Evolutionary conservation across 2,113 vertebrate genomes (phyloP).

Genomic region (Megaleporinus macrocephalus): DNA sequence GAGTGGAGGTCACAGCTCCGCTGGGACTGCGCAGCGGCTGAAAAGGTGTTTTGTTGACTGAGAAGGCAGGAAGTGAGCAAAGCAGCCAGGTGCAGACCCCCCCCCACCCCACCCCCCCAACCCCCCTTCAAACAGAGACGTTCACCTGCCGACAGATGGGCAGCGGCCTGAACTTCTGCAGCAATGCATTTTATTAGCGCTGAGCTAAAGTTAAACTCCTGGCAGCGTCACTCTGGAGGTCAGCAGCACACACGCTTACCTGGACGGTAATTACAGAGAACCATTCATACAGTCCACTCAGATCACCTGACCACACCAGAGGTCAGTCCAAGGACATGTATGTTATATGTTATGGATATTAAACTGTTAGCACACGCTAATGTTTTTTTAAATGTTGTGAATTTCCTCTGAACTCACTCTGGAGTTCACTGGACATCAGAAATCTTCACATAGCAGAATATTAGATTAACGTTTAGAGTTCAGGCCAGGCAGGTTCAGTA

Average conservation of each 20-base stretch:
- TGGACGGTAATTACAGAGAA: not conserved
- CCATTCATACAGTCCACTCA: not conserved
- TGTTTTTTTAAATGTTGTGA: too few species aligned
- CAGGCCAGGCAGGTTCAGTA: too few species aligned
- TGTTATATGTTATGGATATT: slow-evolving; percentile 19
- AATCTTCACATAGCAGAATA: too few species aligned
- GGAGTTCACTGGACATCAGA: too few species aligned
- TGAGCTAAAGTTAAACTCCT: slow-evolving; percentile 16
- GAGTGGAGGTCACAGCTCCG: not conserved
- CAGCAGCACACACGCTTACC: not conserved
- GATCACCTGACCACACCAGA: not conserved
- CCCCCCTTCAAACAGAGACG: too few species aligned
- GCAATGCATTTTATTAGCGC: slow-evolving; percentile 49
- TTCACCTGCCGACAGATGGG: slow-evolving; percentile 38
- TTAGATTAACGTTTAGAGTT: too few species aligned
- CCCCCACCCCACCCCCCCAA: slow-evolving; percentile 7
- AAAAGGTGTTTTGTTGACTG: not conserved
- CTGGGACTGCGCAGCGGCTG: not conserved
- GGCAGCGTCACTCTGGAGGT: not conserved
- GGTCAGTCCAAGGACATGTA: not conserved
- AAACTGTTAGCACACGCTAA: not conserved
- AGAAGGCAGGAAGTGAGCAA: slow-evolving; percentile 37
- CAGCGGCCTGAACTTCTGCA: slow-evolving; percentile 44
- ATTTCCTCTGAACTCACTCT: too few species aligned
- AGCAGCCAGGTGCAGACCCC: slow-evolving; percentile 26